These are phyloP conservation scores for Pogonocichla stellata DNA, from an alignment of 2,113 vertebrate genomes.

Conservation along the genomic window DNA sequence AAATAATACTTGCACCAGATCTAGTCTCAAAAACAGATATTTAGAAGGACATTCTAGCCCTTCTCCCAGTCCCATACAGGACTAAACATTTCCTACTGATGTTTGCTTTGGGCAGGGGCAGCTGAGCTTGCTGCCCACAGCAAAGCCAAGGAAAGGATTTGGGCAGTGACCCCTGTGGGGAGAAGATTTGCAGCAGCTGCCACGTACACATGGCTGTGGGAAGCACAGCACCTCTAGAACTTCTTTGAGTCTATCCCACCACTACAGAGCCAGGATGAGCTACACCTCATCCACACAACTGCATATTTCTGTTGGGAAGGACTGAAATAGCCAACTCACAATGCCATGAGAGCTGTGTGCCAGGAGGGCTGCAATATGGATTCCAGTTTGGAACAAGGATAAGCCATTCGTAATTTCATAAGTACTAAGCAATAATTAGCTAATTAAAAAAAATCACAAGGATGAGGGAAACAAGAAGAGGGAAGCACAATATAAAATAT, in stretches of 20 bases:
- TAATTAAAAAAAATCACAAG: neutral
- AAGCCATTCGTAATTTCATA: neutral
- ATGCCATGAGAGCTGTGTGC: neutral
- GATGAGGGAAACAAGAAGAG: neutral
- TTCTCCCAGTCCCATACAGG: neutral
- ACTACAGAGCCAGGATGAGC: neutral
- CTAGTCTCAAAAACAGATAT: neutral
- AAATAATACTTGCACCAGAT: neutral
- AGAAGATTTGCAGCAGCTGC: neutral
- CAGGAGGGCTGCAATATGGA: neutral
- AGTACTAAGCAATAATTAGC: neutral
- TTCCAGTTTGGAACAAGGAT: neutral
- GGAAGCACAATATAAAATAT: neutral
- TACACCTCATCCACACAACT: neutral
- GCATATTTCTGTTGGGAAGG: accelerated
- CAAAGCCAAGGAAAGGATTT: neutral
- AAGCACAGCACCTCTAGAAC: neutral
- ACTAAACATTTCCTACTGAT: neutral
- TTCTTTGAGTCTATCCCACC: neutral
- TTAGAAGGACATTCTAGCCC: neutral
- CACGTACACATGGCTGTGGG: accelerated
- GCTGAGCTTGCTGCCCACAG: neutral
- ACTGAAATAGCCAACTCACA: neutral
- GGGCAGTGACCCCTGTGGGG: neutral
- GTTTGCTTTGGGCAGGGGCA: neutral